Conservation (phyloP, 2,797 vertebrate species). For the Gallinago solitaria region DNA sequence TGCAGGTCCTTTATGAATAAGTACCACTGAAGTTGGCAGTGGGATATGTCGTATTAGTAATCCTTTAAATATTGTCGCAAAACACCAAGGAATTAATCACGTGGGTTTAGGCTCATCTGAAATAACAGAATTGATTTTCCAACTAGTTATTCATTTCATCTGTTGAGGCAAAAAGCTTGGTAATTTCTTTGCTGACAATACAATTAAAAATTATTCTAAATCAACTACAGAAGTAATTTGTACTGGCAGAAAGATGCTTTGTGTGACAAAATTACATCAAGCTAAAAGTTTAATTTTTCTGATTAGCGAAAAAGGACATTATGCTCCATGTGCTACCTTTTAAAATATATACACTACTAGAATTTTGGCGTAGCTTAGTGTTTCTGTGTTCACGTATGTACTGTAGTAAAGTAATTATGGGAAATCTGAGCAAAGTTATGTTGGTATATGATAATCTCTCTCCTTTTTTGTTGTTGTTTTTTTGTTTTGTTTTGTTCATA, state of each 20-base stretch:
- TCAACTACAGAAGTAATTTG: neutral
- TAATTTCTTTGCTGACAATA: neutral
- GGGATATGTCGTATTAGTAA: accelerated
- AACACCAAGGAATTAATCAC: neutral
- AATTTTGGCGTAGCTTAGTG: neutral
- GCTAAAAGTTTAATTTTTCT: neutral
- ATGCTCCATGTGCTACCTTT: neutral
- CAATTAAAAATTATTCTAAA: neutral
- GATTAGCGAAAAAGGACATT: neutral
- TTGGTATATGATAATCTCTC: neutral
- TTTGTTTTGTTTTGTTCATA: neutral
- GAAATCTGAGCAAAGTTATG: neutral
- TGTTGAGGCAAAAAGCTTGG: neutral
- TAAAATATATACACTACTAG: neutral
- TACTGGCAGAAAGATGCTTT: neutral
- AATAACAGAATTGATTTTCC: neutral
- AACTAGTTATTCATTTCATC: neutral
- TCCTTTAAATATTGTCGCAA: neutral
- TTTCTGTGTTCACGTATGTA: neutral
- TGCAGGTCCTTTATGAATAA: neutral
- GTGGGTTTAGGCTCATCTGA: neutral
- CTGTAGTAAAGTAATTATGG: neutral
- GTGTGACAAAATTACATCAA: neutral
- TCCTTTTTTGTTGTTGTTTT: neutral
- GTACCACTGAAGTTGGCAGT: neutral